Percentiles rank a stretch among this genome's conserved stretches.
Conservation (phyloP, 2,113 vertebrate species). For the Edolisoma coerulescens region DNA sequence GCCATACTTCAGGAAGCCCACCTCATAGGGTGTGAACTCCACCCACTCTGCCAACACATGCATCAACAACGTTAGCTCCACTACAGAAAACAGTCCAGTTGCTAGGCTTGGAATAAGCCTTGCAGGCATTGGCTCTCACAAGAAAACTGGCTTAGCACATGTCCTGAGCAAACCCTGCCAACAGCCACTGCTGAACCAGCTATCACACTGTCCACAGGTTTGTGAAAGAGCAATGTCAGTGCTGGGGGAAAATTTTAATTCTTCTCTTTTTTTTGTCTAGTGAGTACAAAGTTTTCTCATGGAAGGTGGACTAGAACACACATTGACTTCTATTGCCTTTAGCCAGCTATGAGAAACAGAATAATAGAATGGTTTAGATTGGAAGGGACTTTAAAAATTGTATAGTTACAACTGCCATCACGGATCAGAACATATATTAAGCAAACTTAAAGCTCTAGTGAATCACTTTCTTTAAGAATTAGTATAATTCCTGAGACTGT, state of each 20-base stretch:
- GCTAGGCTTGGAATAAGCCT: background rate
- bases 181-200: background rate
- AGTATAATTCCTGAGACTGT: background rate
- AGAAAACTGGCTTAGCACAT: background rate
- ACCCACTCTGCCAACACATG: conserved; percentile 77
- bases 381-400: background rate
- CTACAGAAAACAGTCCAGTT: rapidly evolving
- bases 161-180: background rate
- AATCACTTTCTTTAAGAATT: background rate
- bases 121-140: rapidly evolving
- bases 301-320: background rate
- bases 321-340: background rate
- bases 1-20: conserved; percentile 84
- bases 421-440: background rate
- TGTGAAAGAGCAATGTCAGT: background rate
- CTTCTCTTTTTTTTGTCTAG: background rate
- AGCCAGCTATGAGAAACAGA: background rate
- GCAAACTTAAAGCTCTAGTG: background rate
- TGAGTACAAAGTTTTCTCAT: background rate
- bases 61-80: background rate
- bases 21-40: conserved; percentile 86
- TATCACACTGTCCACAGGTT: background rate
- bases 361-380: background rate
- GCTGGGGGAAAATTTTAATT: background rate
- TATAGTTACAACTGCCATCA: rapidly evolving